Evolutionary conservation across 2,888 invertebrate species (phyloP), one percentile per base, ranked within the genome.

Genomic region (Aromia moschata): DNA sequence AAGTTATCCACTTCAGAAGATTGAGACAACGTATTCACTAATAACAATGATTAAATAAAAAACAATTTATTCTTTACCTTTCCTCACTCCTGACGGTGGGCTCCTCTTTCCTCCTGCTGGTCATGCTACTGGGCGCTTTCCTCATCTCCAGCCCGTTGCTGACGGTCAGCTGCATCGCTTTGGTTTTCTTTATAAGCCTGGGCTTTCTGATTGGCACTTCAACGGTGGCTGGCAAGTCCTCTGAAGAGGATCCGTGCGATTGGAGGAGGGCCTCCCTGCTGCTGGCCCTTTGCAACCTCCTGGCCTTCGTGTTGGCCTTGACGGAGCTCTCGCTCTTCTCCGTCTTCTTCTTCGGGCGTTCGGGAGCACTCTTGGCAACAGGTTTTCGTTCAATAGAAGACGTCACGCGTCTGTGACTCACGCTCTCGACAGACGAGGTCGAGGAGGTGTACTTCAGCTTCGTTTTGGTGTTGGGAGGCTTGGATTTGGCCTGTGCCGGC

Each of bases 201-300:
- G 79, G 81, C 62, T 80, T 81, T 20, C 81, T 67, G 1, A 73
- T 57, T 7, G 77, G 77, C 17, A 70, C 69, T 54, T 78, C 79
- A 0, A 62, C 44, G 58, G 71, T 76, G 3, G 74, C 70, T 1
- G 80, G 74, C 16, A 83, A 68, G 72, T 84, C 84, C 70, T 84
- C 84, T 0, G 84, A 84, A 11, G 84, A 84, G 65, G 83, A 84
- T 11, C 82, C 83, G 63, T 82, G 82, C 1, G 80, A 79, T 60
- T 82, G 81, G 12, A 83, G 72, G 30, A 82, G 70, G 40, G 81
- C 81, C 67, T 84, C 84, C 60, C 83, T 76, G 65, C 83, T 84
- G 60, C 80, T 83, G 4, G 84, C 83, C 51, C 84, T 74, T 64
- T 84, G 83, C 31, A 84, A 66, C 52, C 83, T 70, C 56, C 84